A percentile compares a stretch with the other conserved stretches of the same genome.
These are phyloP conservation scores for Myotis findleyi DNA, from an alignment of 2,797 vertebrate genomes.

Conservation along the genomic window DNA sequence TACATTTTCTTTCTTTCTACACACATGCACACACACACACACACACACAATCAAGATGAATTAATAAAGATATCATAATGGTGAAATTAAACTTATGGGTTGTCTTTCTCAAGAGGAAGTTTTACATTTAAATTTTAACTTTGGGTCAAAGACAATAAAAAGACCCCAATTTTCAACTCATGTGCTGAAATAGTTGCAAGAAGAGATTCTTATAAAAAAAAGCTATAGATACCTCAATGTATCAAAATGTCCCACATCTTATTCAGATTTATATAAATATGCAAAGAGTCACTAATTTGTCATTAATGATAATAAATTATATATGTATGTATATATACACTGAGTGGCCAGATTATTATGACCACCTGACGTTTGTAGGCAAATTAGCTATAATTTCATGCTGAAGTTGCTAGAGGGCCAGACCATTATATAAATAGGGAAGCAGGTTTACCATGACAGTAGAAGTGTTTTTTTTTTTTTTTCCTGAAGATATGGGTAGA, in stretches of 20 bases:
- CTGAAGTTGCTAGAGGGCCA: no score
- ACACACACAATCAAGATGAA: neutral
- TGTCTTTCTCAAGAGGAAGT: neutral
- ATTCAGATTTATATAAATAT: neutral
- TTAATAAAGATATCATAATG: neutral
- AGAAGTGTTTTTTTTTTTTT: no score
- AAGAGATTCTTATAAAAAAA: neutral
- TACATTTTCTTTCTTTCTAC: neutral
- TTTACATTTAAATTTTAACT: conserved; percentile 36
- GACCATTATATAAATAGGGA: no score
- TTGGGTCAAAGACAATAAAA: neutral
- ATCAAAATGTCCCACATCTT: neutral
- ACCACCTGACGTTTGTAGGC: no score
- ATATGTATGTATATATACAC: neutral
- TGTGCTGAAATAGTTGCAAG: neutral
- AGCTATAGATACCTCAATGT: neutral
- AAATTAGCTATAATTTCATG: no score
- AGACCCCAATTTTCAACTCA: neutral
- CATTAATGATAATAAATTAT: neutral
- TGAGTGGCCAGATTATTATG: no score
- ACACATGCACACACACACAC: neutral
- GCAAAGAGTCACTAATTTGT: neutral
- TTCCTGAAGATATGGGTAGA: no score
- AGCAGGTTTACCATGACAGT: no score
- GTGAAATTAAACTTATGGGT: neutral